A percentile compares a stretch with the other conserved stretches of the same genome.
Conservation (phyloP, 2,888 invertebrate genomes). For the Lutraria lutraria region DNA sequence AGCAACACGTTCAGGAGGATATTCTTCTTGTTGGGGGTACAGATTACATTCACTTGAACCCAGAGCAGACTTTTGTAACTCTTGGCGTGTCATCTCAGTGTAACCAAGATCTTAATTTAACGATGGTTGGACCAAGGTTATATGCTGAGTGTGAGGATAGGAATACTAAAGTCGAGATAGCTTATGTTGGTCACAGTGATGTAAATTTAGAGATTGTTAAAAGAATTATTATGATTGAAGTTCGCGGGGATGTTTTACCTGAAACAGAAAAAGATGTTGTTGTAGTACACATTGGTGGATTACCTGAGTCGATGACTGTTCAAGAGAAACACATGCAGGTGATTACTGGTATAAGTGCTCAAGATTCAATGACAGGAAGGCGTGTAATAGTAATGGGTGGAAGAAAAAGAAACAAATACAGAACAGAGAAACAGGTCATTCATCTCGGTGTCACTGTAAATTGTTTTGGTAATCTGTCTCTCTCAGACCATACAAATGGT, state of each 20-base stretch:
- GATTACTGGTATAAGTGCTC: constrained; percentile 34
- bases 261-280: constrained; percentile 54
- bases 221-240: constrained; percentile 46
- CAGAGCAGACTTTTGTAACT: constrained; percentile 37
- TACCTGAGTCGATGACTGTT: constrained; percentile 42
- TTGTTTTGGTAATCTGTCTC: constrained; percentile 53
- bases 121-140: constrained; percentile 49
- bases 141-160: constrained; percentile 44
- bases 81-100: constrained; percentile 55
- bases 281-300: constrained; percentile 57
- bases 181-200: constrained; percentile 50
- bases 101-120: constrained; percentile 43
- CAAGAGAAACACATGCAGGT: constrained; percentile 44
- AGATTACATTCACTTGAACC: constrained; percentile 35
- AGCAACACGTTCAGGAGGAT: constrained; percentile 15
- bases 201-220: constrained; percentile 59
- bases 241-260: constrained; percentile 57
- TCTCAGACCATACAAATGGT: constrained; percentile 35
- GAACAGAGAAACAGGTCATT: constrained; percentile 58
- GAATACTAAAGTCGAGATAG: constrained; percentile 41
- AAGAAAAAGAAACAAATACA: constrained; percentile 30
- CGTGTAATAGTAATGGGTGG: constrained; percentile 58
- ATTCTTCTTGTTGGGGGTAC: constrained; percentile 59
- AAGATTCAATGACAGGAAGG: constrained; percentile 20
- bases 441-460: constrained; percentile 52